Percentiles rank a stretch among this genome's conserved stretches.
These are phyloP conservation scores for Hylaea fasciaria DNA, from an alignment of 2,888 invertebrate genomes.

Conservation along the genomic window DNA sequence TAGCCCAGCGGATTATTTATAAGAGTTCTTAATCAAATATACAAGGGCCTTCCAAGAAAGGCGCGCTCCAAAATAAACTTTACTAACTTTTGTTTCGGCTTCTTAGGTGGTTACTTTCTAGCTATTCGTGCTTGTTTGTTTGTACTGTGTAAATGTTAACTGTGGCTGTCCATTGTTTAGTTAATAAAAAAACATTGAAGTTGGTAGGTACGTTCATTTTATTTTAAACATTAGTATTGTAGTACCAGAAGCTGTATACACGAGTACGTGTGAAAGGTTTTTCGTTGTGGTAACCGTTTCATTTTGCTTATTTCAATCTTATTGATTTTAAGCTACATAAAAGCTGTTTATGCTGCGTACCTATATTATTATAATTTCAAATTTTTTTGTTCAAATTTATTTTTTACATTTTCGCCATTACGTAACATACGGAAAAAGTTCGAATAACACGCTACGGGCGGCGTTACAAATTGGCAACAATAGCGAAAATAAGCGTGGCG, in stretches of 20 bases:
- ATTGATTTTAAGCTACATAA: too few relatives aligned
- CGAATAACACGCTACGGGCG: conserved; percentile 53
- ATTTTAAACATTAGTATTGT: too few relatives aligned
- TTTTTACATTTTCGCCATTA: neutral
- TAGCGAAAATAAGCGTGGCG: conserved; percentile 70
- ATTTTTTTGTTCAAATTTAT: neutral
- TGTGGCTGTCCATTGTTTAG: conserved; percentile 40
- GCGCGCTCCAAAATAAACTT: conserved; percentile 64
- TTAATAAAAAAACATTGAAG: conserved; percentile 12
- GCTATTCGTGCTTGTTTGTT: conserved; percentile 57
- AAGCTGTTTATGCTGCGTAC: too few relatives aligned
- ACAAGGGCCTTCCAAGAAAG: conserved; percentile 69
- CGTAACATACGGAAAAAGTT: conserved; percentile 38
- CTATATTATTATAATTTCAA: too few relatives aligned
- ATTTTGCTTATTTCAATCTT: too few relatives aligned
- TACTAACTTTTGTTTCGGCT: conserved; percentile 72
- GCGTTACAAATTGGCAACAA: conserved; percentile 74
- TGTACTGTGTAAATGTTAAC: conserved; percentile 56
- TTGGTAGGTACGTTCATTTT: neutral
- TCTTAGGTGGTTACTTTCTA: conserved; percentile 69
- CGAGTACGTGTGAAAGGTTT: too few relatives aligned
- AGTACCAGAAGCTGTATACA: too few relatives aligned
- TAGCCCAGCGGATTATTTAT: conserved; percentile 57
- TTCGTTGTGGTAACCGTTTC: too few relatives aligned
- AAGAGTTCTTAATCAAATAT: conserved; percentile 74